Percentiles rank a stretch among this genome's conserved stretches.
These are phyloP conservation scores for Neoseiulus cucumeris DNA, from an alignment of 1,140 invertebrate genomes.

Conservation along the genomic window DNA sequence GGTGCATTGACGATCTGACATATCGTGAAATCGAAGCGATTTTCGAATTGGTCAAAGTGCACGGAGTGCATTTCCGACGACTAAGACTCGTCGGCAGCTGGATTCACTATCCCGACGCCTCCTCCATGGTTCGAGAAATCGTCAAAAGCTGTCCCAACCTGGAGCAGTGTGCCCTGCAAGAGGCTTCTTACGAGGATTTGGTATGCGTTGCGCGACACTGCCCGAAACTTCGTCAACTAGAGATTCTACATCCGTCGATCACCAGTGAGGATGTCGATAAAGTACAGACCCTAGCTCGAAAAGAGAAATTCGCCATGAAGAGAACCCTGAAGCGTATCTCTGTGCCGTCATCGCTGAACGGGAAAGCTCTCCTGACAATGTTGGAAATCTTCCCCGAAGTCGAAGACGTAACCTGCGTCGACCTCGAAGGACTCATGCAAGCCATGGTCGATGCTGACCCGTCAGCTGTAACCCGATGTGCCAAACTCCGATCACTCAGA, in stretches of 20 bases:
- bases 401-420: background rate
- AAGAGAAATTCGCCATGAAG: background rate
- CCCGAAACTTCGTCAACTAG: background rate
- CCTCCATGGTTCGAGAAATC: background rate
- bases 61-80: background rate
- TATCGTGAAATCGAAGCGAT: background rate
- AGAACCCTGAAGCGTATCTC: background rate
- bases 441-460: background rate
- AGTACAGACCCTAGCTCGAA: background rate
- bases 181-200: background rate
- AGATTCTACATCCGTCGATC: background rate
- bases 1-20: background rate
- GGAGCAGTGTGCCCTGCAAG: background rate
- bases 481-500: background rate
- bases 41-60: background rate
- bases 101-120: background rate
- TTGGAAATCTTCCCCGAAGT: background rate
- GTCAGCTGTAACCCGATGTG: background rate
- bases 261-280: background rate
- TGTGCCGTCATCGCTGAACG: background rate
- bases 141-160: constrained; percentile 1
- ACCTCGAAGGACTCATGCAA: background rate
- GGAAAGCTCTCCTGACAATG: background rate
- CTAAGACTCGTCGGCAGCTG: background rate
- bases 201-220: background rate